Evolutionary conservation across 2,888 invertebrate species (phyloP), one percentile per base, ranked within the genome.

Genomic region (Ptychoptera contaminata): DNA sequence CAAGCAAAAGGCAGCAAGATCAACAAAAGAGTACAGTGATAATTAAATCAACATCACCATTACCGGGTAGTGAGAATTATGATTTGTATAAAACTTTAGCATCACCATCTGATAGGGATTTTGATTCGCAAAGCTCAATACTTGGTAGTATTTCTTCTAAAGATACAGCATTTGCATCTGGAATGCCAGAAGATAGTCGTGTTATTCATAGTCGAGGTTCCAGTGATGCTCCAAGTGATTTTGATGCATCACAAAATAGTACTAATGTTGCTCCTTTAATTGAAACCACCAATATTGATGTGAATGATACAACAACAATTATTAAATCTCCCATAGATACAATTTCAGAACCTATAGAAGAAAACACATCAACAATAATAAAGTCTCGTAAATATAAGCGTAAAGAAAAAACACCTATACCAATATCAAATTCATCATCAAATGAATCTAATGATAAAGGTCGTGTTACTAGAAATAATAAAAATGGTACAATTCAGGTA

Each of bases 51-150:
- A 61, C 64, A 42, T 75, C 76, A 14, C 76, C 76, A 36, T 58
- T 66, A 43, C 69, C 70, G 45, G 70, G 67, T 12, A 63, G 68
- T 43, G 70, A 70, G 56, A 63, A 61, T 43, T 70, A 69, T 64
- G 71, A 71, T 47, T 56, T 71, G 16, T 71, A 71, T 52, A 67
- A 67, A 54, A 69, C 71, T 31, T 59, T 71, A 42, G 70, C 73
- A 40, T 72, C 74, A 37, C 70, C 74, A 15, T 62, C 63, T 2
- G 65, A 65, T 34, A 59, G 59, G 44, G 65, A 65, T 47, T 64
- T 65, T 23, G 65, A 65, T 46, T 65, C 63, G 2, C 59, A 65
- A 44, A 65, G 65, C 1, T 66, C 66, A 35, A 61, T 66, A 44
- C 51, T 66, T 42, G 65, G 65, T 42, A 65, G 65, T 54, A 59